These are phyloP conservation scores for Cladorhizidae sp. DNA, from an alignment of 37 sponge, comb jelly and placozoan genomes.

Conservation along the genomic window DNA sequence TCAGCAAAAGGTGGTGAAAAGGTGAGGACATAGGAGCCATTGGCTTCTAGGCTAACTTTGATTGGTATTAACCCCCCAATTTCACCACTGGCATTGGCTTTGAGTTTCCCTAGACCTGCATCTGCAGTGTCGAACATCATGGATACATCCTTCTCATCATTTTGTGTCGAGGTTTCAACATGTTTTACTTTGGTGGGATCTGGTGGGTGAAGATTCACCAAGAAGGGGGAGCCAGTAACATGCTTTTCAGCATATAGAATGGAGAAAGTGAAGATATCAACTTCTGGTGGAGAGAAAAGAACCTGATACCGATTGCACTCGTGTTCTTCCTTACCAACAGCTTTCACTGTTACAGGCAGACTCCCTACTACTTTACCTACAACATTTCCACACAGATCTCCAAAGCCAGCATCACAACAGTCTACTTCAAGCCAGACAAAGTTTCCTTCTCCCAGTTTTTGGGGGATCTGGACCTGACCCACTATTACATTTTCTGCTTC, in stretches of 20 bases:
- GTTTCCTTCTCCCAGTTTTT: not conserved
- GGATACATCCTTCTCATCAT: not conserved
- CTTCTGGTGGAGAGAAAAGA: conserved; percentile 16
- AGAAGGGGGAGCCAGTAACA: conserved; percentile 69
- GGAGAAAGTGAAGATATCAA: conserved; percentile 31
- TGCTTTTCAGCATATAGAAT: conserved; percentile 29
- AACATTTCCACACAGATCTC: conserved; percentile 15
- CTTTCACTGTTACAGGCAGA: conserved; percentile 10
- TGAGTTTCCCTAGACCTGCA: conserved; percentile 54
- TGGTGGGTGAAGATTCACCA: conserved; percentile 34
- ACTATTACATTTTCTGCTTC: conserved; percentile 34
- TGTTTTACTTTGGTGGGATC: conserved; percentile 25
- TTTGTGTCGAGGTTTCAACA: not conserved
- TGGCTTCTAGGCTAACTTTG: conserved; percentile 11
- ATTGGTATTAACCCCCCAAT: conserved; percentile 33
- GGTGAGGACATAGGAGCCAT: not conserved
- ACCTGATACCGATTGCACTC: conserved; percentile 3
- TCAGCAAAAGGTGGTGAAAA: conserved; percentile 43
- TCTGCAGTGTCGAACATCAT: conserved; percentile 41
- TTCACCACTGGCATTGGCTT: conserved; percentile 43
- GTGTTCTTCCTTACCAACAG: conserved; percentile 1
- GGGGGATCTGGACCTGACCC: conserved; percentile 24
- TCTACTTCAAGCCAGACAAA: conserved; percentile 38
- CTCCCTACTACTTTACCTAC: conserved; percentile 15
- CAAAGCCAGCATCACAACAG: conserved; percentile 42